Conservation (phyloP, 2,113 vertebrate species). For the Dicaeum eximium region DNA sequence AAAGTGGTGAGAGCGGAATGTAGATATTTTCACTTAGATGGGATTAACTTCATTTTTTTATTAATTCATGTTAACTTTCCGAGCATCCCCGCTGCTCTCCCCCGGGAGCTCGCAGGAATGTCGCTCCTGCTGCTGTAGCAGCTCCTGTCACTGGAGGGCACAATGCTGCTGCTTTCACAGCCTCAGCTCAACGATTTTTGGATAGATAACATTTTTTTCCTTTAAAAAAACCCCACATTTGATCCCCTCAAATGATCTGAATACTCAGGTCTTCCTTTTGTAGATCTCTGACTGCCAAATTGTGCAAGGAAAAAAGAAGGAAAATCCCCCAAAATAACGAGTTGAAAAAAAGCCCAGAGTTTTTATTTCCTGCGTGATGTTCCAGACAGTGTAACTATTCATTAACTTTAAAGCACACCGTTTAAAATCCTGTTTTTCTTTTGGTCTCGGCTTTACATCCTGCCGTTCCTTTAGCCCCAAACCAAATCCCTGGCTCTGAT, state of each 20-base stretch:
- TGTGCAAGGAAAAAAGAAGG: not conserved
- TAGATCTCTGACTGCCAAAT: not conserved
- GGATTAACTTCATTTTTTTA: not conserved
- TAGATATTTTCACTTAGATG: not conserved
- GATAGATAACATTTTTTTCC: not conserved
- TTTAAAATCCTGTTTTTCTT: constrained; percentile 47
- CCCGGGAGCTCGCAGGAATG: not conserved
- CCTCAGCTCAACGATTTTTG: not conserved
- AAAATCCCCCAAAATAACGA: not conserved
- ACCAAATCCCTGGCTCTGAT: constrained; percentile 45
- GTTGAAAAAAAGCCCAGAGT: not conserved
- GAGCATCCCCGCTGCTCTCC: not conserved
- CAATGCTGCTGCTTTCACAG: constrained; percentile 17
- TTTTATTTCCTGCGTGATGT: not conserved
- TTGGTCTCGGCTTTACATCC: constrained; percentile 24
- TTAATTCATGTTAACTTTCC: not conserved
- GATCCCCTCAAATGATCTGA: not conserved
- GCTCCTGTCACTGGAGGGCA: constrained; percentile 58
- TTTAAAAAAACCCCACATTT: not conserved
- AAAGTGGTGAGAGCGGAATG: not conserved
- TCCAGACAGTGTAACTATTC: constrained; percentile 38
- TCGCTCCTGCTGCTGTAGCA: constrained; percentile 1
- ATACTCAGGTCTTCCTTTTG: not conserved
- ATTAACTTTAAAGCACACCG: constrained; percentile 42
- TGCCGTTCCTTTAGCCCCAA: constrained; percentile 26